A percentile compares a stretch with the other conserved stretches of the same genome.
Conservation (phyloP, 2,113 vertebrate genomes). For the Lutjanus erythropterus region DNA sequence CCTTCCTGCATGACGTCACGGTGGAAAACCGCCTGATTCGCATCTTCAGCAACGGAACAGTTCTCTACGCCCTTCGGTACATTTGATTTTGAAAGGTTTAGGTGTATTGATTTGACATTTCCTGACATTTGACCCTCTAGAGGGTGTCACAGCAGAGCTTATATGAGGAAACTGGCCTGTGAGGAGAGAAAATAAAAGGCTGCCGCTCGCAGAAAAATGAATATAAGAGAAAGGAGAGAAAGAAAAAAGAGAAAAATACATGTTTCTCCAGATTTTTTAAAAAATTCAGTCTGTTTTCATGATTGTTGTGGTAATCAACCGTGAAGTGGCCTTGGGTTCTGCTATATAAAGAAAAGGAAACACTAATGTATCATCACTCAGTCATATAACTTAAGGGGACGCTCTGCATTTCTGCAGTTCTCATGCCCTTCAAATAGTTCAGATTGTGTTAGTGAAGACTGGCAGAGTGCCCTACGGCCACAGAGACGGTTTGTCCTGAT, state of each 20-base stretch:
- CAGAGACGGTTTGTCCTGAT: neutral
- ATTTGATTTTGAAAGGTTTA: neutral
- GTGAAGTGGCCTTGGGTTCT: constrained; percentile 18
- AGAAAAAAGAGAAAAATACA: neutral
- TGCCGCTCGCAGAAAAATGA: neutral
- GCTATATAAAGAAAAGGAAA: constrained; percentile 18
- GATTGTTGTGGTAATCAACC: constrained; percentile 8
- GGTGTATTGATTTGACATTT: constrained; percentile 18
- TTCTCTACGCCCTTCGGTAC: constrained; percentile 92
- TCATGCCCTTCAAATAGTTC: constrained; percentile 19
- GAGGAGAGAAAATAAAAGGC: neutral
- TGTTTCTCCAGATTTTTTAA: neutral
- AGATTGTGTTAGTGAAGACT: constrained; percentile 12
- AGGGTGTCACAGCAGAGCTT: neutral
- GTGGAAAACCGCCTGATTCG: constrained; percentile 92
- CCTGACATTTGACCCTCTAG: neutral
- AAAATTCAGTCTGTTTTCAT: too few relatives aligned
- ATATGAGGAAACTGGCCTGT: neutral
- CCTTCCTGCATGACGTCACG: constrained; percentile 92
- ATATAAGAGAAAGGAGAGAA: neutral
- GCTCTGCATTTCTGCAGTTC: neutral
- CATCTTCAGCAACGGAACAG: constrained; percentile 92
- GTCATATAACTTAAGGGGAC: constrained; percentile 44
- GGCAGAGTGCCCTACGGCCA: neutral
- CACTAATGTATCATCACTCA: constrained; percentile 35